Base-by-base conservation (phyloP, 2,113 vertebrate species). In the Nycticorax nycticorax region DNA sequence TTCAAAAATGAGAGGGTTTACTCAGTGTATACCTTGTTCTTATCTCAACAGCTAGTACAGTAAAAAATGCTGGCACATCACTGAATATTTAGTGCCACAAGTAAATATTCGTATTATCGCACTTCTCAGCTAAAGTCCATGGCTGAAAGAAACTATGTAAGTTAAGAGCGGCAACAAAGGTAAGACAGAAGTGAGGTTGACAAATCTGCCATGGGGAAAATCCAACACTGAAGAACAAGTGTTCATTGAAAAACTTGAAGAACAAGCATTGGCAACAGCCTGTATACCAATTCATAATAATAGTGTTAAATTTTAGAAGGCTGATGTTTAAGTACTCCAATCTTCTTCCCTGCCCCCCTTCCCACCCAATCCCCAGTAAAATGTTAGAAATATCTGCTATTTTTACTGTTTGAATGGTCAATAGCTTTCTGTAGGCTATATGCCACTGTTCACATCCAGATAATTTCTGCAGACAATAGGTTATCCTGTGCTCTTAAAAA, bases 131-230 rank as follows among this genome's bases (percentile, higher is more conserved):
- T 74, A 56, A n/a, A n/a, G 13, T 16, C 12, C 30, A 30, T 16
- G 15, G 14, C 27, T 76, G 39, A 72, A 83, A 43, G 22, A 18
- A 52, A n/a, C 10, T 21, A 37, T 14, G 1, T 14, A 57, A 67
- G 18, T 28, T 15, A 84, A 69, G 26, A 73, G 21, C 10, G 57
- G 39, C 20, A 41, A 14, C 39, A 89, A 66, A 86, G 28, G 19
- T 50, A 82, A 75, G 11, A 43, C 8, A 72, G 17, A 89, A 35
- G 4, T 2, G 8, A 85, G 5, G 24, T 27, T 82, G 69, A 75
- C 22, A 84, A 50, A 76, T n/a, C 6, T 3, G 3, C 5, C 9
- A 4, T 4, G 11, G 4, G 7, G 6, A 21, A 14, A 24, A 18
- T 3, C 3, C 37, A 79, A 53, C 12, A 3, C 14, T 37, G 55